Base-by-base conservation (phyloP, 2,113 vertebrate species). In the Apeltes quadracus region DNA sequence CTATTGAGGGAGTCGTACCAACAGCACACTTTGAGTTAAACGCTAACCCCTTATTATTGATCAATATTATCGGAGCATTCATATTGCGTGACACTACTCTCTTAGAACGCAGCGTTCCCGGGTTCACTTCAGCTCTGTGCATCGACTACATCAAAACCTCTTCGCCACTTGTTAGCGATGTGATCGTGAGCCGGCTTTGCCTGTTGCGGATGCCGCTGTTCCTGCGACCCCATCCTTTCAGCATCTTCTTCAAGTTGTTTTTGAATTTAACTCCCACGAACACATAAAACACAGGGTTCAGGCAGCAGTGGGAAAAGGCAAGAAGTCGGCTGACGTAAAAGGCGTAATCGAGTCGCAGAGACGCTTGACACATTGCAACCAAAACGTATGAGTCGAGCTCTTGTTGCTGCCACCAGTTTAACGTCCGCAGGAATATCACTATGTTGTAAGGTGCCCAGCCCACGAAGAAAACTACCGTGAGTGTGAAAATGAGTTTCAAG, bases 241-340 rank as follows among this genome's bases (percentile, higher is more conserved):
- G 78, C 29, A 96, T 80, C 16, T 43, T 91, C 54, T 92, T 94
- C 72, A 98, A 80, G 83, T 98, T 95, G 15, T 80, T 94, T 85
- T 94, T 96, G 87, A 96, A 98, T 87, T 98, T 99, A 66, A 96
- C 87, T 5, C 97, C 97, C 0, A 96, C 92, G 15, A 99, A 95
- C 15, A 96, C 95, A 0, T 98, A 98, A 83, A 98, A 96, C 64
- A 98, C 91, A 0, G 97, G 97, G 78, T 99, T 98, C 22, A 99
- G 92, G 85, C 95, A 97, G 84, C 97, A 99, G 78, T 99, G 97
- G 1, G 92, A 96, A 83, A 95, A 97, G 23, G 96, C 97, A 12
- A 97, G 43, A 29, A 95, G 75, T 5, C 94, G 93, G 73, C 92
- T 92, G 71, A 97, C 46, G 38, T 92, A 75, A 62, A 95, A 78